Evolutionary conservation across 2,888 invertebrate genomes (phyloP).

Genomic region (Orchestes rusci): DNA sequence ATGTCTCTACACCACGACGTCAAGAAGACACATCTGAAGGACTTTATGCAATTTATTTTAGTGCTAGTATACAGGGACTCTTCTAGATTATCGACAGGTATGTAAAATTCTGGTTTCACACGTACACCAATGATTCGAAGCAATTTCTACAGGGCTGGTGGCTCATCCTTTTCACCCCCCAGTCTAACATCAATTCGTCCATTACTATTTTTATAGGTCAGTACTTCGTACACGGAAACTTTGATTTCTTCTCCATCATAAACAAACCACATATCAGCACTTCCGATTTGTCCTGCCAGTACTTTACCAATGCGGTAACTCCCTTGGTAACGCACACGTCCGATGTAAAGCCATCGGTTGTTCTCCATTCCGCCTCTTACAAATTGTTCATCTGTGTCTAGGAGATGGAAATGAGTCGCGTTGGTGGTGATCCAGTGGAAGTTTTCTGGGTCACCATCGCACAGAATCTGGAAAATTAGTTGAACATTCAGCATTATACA

Average conservation of each 20-base stretch:
- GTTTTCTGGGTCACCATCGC: neutral
- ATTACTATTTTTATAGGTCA: conserved; percentile 5
- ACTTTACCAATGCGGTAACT: conserved; percentile 8
- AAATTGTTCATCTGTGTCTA: neutral
- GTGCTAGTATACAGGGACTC: no score
- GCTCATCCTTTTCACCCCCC: no score
- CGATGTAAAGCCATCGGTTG: neutral
- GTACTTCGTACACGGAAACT: conserved; percentile 4
- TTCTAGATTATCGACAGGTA: no score
- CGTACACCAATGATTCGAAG: no score
- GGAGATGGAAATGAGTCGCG: neutral
- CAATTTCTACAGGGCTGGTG: no score
- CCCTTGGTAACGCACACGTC: conserved; percentile 2
- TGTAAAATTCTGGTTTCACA: no score
- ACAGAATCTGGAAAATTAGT: conserved; percentile 3
- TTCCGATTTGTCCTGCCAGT: conserved; percentile 2
- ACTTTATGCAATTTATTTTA: no score
- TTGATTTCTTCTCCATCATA: conserved; percentile 4
- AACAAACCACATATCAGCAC: conserved; percentile 8
- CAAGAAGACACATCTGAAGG: no score
- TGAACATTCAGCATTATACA: neutral
- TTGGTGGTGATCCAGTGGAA: conserved; percentile 7
- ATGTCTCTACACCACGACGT: no score
- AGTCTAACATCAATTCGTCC: neutral
- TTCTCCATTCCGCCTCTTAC: conserved; percentile 2